Percentiles rank a stretch among this genome's conserved stretches.
Conservation (phyloP, 2,888 invertebrate genomes). For the Nephrotoma guestfalica region DNA sequence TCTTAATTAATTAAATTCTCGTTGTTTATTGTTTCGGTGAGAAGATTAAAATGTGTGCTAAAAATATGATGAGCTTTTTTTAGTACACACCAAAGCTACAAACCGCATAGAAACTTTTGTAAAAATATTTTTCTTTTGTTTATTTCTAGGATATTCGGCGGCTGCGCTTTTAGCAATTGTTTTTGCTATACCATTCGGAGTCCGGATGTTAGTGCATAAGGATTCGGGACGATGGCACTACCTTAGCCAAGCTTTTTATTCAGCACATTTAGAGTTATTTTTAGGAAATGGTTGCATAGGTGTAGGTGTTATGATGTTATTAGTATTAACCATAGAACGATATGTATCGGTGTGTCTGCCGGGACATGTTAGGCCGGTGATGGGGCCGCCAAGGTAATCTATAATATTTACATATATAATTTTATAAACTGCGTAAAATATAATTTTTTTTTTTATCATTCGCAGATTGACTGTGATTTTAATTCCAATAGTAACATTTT, state of each 20-base stretch:
- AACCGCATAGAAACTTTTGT: background rate
- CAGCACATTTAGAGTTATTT: constrained; percentile 53
- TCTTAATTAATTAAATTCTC: background rate
- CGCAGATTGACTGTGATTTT: constrained; percentile 42
- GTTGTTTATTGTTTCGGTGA: background rate
- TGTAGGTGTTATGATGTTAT: constrained; percentile 63
- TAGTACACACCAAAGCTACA: background rate
- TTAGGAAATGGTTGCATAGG: constrained; percentile 56
- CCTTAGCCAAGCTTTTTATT: constrained; percentile 49
- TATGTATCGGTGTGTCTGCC: constrained; percentile 64
- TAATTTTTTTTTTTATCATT: background rate
- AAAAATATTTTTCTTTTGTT: background rate
- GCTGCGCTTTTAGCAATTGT: constrained; percentile 58
- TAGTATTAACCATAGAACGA: constrained; percentile 57
- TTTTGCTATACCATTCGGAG: constrained; percentile 52
- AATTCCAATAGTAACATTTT: constrained; percentile 47
- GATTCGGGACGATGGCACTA: constrained; percentile 50
- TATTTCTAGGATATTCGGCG: constrained; percentile 48
- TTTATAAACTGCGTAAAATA: background rate
- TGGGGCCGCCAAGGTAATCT: constrained; percentile 42
- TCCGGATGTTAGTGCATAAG: constrained; percentile 47
- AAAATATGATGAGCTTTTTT: background rate
- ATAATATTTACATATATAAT: constrained; percentile 9
- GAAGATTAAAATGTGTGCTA: background rate
- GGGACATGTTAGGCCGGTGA: constrained; percentile 46